Evolutionary conservation across 2,888 invertebrate species (phyloP).

Genomic region (Epirrhoe tristata): DNA sequence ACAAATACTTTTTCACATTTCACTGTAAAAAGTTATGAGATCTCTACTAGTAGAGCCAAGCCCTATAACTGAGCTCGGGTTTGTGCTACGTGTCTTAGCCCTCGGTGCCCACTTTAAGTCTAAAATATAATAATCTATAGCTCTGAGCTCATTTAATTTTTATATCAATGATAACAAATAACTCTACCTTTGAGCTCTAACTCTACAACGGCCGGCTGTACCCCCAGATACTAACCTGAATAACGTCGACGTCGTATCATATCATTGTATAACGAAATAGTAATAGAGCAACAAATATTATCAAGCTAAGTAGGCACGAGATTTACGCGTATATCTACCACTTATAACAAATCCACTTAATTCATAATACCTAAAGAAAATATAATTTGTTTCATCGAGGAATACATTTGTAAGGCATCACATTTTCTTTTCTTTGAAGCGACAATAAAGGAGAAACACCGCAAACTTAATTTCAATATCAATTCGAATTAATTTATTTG

Average conservation of each 20-base stretch:
- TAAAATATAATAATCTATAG: no score
- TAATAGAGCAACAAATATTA: not conserved
- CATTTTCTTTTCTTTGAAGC: constrained; percentile 37
- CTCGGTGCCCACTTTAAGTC: no score
- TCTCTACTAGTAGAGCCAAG: no score
- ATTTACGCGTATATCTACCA: not conserved
- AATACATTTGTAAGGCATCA: constrained; percentile 51
- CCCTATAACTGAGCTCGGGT: no score
- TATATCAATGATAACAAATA: no score
- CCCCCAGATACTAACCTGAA: no score
- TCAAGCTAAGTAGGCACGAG: not conserved
- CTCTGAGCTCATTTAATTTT: no score
- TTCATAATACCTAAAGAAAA: constrained; percentile 56
- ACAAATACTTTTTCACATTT: no score
- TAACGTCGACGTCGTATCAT: not conserved
- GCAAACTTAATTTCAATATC: constrained; percentile 22
- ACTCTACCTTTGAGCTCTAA: no score
- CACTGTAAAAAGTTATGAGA: no score
- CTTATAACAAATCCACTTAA: constrained; percentile 60
- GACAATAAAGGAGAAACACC: constrained; percentile 29
- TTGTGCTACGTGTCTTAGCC: no score
- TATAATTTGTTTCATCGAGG: constrained; percentile 41
- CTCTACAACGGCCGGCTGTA: no score
- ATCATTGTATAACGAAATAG: not conserved
- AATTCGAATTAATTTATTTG: constrained; percentile 23